phyloP scores from a whole-genome alignment of 2,113 vertebrate species.

The Aramus guarauna region DNA sequence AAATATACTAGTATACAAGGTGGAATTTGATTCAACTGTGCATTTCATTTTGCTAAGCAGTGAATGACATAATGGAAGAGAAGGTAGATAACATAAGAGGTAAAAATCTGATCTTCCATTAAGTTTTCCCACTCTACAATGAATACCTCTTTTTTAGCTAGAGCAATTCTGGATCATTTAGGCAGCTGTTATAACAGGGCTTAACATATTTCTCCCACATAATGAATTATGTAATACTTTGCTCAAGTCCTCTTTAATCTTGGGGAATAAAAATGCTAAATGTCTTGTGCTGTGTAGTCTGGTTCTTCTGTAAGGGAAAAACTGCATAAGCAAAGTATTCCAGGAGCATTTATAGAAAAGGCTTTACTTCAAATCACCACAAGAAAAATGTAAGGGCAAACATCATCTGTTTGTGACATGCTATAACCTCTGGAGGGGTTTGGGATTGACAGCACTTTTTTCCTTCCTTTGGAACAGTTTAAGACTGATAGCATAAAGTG shows the following conservation, averaged over 20 bases:
- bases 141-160: neutral
- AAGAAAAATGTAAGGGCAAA: neutral
- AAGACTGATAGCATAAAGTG: neutral
- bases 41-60: neutral
- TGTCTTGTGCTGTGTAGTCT: neutral
- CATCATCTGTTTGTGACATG: neutral
- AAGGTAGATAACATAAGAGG: neutral
- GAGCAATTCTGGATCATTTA: neutral
- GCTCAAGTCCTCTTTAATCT: neutral
- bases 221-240: neutral
- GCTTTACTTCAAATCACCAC: neutral
- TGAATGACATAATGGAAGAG: neutral
- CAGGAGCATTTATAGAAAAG: neutral
- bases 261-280: neutral
- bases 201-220: neutral
- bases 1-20: neutral
- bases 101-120: neutral
- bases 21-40: neutral
- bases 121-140: neutral
- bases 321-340: neutral
- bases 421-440: neutral
- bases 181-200: neutral
- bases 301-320: neutral
- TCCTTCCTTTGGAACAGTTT: neutral
- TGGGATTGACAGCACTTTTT: neutral